phyloP scores from a whole-genome alignment of 2,797 vertebrate species.

The Phyllotis vaccarum region DNA sequence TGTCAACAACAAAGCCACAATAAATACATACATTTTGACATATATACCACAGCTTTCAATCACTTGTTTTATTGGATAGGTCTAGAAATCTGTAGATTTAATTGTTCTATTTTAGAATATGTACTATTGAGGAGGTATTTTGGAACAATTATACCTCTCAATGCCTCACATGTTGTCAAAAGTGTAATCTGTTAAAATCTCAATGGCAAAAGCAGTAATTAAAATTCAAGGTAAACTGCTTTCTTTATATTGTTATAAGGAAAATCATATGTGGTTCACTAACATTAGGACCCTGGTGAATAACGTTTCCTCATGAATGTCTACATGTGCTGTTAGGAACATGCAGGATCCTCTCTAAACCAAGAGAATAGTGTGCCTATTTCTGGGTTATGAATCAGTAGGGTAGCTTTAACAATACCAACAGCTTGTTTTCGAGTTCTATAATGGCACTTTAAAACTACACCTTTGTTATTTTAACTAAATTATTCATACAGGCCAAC shows the following conservation, averaged over 20 bases:
- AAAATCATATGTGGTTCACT: not conserved
- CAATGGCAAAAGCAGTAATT: constrained; percentile 26
- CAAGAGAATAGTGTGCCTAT: not conserved
- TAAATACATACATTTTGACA: not conserved
- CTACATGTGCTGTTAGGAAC: not conserved
- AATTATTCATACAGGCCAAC: not conserved
- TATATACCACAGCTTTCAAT: not conserved
- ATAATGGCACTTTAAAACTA: constrained; percentile 49
- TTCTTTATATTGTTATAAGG: not conserved
- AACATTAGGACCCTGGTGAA: constrained; percentile 5
- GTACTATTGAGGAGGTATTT: not conserved
- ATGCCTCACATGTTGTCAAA: constrained; percentile 3
- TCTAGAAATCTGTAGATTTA: not conserved
- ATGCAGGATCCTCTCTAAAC: constrained; percentile 18
- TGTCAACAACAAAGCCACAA: constrained; percentile 46
- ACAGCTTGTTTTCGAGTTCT: constrained; percentile 42
- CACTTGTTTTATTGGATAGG: not conserved
- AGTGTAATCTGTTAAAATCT: constrained; percentile 45
- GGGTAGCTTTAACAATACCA: constrained; percentile 34
- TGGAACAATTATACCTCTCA: not conserved
- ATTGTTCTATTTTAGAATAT: constrained; percentile 42
- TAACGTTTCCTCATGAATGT: constrained; percentile 23
- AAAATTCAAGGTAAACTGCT: constrained; percentile 45
- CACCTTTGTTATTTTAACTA: not conserved
- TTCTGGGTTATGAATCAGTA: constrained; percentile 48